A percentile compares a stretch with the other conserved stretches of the same genome.
Evolutionary conservation across 2,113 vertebrate genomes (phyloP).

Genomic region (Gadus chalcogrammus): DNA sequence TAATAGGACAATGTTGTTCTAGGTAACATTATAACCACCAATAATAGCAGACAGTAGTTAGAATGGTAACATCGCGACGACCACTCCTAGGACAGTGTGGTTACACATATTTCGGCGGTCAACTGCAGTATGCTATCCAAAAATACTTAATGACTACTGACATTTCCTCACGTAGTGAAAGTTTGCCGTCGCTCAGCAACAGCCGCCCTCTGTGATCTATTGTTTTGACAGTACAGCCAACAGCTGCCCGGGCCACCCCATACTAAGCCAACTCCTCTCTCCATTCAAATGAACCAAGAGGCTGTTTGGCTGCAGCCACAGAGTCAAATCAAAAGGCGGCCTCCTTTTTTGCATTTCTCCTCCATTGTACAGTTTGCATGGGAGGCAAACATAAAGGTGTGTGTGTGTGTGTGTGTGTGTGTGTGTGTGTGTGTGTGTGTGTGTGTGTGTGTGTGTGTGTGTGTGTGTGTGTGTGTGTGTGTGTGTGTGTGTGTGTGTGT

Average conservation of each 20-base stretch:
- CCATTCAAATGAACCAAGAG: slow-evolving; percentile 2
- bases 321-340: slow-evolving; percentile 44
- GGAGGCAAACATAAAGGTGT: slow-evolving; percentile 13
- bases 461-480: not conserved
- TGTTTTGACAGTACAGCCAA: not conserved
- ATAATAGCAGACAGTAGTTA: no score
- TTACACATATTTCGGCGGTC: no score
- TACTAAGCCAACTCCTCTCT: not conserved
- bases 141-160: no score
- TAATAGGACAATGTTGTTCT: no score
- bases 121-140: no score
- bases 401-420: not conserved
- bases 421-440: slow-evolving; percentile 1
- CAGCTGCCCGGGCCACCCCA: not conserved
- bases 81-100: no score
- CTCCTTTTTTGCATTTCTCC: slow-evolving; percentile 36
- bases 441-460: not conserved
- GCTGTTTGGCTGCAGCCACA: not conserved
- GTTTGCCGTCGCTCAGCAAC: no score
- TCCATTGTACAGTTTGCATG: slow-evolving; percentile 43
- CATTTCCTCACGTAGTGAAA: no score
- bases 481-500: not conserved
- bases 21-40: no score
- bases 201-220: not conserved
- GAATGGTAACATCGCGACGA: no score